Base-by-base conservation (phyloP, 1,140 invertebrate species). In the Forficula auricularia region DNA sequence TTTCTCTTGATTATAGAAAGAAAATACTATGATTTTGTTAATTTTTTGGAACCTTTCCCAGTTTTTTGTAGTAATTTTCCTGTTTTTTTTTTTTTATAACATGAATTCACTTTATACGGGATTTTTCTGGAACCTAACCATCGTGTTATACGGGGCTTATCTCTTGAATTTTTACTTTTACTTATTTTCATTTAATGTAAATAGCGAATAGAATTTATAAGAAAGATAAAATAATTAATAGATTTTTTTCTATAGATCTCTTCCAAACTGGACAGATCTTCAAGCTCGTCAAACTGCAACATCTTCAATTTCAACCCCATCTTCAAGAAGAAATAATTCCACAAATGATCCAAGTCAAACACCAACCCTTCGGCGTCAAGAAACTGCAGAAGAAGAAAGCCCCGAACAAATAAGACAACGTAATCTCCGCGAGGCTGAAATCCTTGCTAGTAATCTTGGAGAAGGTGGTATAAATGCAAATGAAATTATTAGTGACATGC, bases 341-440 rank as follows among this genome's bases (percentile, higher is more conserved):
- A 53, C 59, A 22, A 60, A 55, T 44, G 60, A 58, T 48, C 22
- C 22, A 10, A 62, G 50, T 42, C 43, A 51, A 44, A 62, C 58
- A 47, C 65, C 50, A 52, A 48, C 52, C 52, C 58, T 60, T 48
- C 64, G 59, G 14, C 54, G 64, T n/a, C 64, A 65, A 41, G 62
- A 65, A 46, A 72, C 68, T 0, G 65, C 67, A 13, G 74, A 77
- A 51, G 74, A 76, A 52, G 73, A 78, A 53, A 77, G 74, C 53
- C 77, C 79, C 0, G 71, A 82, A 49, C 82, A 89, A 55, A 70
- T 89, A 32, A 63, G 82, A 19, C 72, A 80, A 49, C 67, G 86
- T 44, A 90, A 87, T 59, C 65, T 81, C 19, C 75, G 84, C 42
- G 91, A 96, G 64, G 87, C 89, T 1, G 84, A 91, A 56, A 90